phyloP scores from a whole-genome alignment of 2,797 vertebrate genomes.

The Lithobates pipiens region DNA sequence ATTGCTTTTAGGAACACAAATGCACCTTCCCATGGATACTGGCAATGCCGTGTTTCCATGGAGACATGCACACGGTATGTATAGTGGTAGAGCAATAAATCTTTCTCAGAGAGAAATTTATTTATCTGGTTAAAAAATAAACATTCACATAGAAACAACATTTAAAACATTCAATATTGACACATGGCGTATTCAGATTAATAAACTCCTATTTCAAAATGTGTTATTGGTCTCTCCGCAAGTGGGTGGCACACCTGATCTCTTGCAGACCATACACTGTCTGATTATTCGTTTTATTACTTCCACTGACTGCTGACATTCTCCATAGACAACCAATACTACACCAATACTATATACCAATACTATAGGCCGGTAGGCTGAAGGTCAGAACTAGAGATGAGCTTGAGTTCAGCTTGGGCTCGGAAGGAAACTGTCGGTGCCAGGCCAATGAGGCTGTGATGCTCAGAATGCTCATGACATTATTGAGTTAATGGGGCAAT shows the following conservation, averaged over 20 bases:
- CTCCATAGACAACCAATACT: too few species aligned
- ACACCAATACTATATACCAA: too few species aligned
- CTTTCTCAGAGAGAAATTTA: not conserved
- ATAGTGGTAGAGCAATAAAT: not conserved
- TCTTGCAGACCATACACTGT: not conserved
- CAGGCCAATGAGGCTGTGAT: too few species aligned
- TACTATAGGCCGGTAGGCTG: too few species aligned
- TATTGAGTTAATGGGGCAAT: too few species aligned
- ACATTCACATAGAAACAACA: not conserved
- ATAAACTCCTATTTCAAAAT: not conserved
- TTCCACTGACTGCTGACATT: not conserved
- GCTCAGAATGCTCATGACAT: too few species aligned
- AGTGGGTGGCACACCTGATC: not conserved
- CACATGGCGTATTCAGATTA: not conserved
- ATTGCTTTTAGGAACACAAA: slow-evolving; percentile 21
- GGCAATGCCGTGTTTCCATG: slow-evolving; percentile 1
- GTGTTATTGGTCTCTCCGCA: not conserved
- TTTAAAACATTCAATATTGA: not conserved
- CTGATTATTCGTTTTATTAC: not conserved
- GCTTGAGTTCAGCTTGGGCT: too few species aligned
- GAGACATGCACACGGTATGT: not conserved
- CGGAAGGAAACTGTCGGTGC: too few species aligned
- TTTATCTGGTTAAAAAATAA: not conserved
- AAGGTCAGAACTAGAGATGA: too few species aligned
- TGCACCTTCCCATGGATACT: not conserved